Evolutionary conservation across 2,888 invertebrate genomes (phyloP), one percentile per base, ranked within the genome.

Genomic region (Trissoscelio sp.): DNA sequence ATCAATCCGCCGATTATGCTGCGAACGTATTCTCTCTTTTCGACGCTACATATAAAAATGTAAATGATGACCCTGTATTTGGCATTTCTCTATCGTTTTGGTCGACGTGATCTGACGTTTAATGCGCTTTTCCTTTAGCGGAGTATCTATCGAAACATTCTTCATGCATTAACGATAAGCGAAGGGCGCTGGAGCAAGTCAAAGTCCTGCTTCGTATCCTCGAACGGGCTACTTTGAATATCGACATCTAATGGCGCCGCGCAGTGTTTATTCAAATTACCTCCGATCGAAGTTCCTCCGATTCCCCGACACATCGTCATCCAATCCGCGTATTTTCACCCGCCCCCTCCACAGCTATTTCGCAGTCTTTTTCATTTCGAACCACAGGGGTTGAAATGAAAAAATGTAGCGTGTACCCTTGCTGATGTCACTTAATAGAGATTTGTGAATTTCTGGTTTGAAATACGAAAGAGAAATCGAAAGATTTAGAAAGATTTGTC

Each of bases 231-330:
- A 82, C 83, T 85, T 85, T 86, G 85, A 87, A 87, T 88, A 88
- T 88, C 87, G 88, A 86, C 85, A 85, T 80, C 85, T 88, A 88
- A 88, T 88, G 86, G 85, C 86, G 83, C 83, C 62, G 81, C 80
- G 82, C 84, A 80, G 85, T 85, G 84, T 86, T 87, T 87, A 87
- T 88, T 87, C 87, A 88, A 88, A 88, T 87, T 86, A 85, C 84
- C 73, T n/a, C n/a, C 51, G 72, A 67, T 73, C 69, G 62, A 79
- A 46, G 22, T 22, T 0, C 37, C 46, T 28, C 3, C 57, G 37
- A 55, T 55, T 53, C 60, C 6, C 37, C 57, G 69, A 55, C 66
- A 58, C 31, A n/a, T 66, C 72, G 66, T 73, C 79, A 53, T 73
- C 67, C 57, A 48, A 44, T 66, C 46, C 48, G 34, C 51, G 34